Evolutionary conservation across 2,888 invertebrate species (phyloP), one percentile per base, ranked within the genome.

Genomic region (Omphaloscelis lunosa): DNA sequence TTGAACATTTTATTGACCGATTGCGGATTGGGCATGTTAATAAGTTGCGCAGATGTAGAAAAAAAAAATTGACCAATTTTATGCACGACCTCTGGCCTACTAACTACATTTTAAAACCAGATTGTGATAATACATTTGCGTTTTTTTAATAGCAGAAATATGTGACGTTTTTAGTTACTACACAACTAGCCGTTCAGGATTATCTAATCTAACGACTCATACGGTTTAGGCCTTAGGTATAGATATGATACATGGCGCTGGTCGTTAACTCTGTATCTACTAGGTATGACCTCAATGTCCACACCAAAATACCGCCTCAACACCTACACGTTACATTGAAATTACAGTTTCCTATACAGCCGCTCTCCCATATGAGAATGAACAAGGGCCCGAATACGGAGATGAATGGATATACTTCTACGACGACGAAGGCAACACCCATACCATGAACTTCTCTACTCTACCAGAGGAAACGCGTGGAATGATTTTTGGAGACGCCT

Each of bases 321-420:
- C 39, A n/a, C n/a, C 51, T 62, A 77, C 45, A 41, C 29, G 48
- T 39, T 39, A n/a, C 41, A 41, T 72, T 80, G n/a, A 51, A 63
- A 69, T 87, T 88, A 23, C 88, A 91, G 91, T 82, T 12, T 72
- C 82, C 6, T 84, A 61, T 53, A 77, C 81, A 23, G 79, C 65
- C 39, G 88, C 86, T 53, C 86, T 88, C 23, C 87, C 90, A 3
- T 89, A 92, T 62, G 91, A 93, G 41, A 89, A 90, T 61, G 90
- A 92, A 58, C 90, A 91, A 71, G 93, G 91, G 0, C 90, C 92
- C 0, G 93, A 89, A 7, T 97, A 96, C 79, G 97, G 97, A 15
- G 92, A 92, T 5, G 94, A 96, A 58, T 97, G 97, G 96, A 90
- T 97, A 72, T 90, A 95, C 76, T 96, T 95, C 83, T 88, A 95